Base-by-base conservation (phyloP, 1,140 invertebrate species). In the Physella acuta region DNA sequence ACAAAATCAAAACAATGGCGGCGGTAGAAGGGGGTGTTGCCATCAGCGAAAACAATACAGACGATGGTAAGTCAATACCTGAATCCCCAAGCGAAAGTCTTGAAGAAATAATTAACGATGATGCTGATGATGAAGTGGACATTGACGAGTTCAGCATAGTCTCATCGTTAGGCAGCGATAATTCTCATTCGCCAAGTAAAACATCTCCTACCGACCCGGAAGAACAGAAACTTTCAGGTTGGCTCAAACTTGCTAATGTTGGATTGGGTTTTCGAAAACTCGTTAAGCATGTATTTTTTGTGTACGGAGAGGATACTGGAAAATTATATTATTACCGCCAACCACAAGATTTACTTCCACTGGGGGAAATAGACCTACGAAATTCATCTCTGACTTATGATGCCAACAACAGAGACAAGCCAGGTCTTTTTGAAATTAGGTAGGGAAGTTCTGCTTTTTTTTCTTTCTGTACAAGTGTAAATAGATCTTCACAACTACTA, bases 321-420 rank as follows among this genome's bases (percentile, higher is more conserved):
- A 61, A 61, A 26, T n/a, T 61, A 24, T 61, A 61, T 39, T 61
- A 61, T 34, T 61, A 61, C 24, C 59, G 59, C 16, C 59, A 61
- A 24, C 59, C 59, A 36, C 59, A 61, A 11, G 59, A 61, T 44
- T 61, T 61, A 39, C 16, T 61, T 24, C 59, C 59, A 1, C 17
- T 61, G 17, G 59, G 59, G 39, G 59, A 61, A 24, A 61, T 61
- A 37, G 59, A 61, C 37, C 17, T 61, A 24, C 36, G 59, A 44
- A 61, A 36, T 11, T 61, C 59, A 24, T 61, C 59, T 14, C 36
- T 61, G 36, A 61, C 59, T n/a, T 61, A 61, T 26, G 59, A 61
- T 44, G 59, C 59, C 8, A 61, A 20, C 59, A 61, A 61, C 59
- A 39, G 33, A 26, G 59, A 61, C 37, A 61, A 61, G n/a, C 59